Conservation (phyloP, 2,113 vertebrate species). For the Cygnus buccinator region DNA sequence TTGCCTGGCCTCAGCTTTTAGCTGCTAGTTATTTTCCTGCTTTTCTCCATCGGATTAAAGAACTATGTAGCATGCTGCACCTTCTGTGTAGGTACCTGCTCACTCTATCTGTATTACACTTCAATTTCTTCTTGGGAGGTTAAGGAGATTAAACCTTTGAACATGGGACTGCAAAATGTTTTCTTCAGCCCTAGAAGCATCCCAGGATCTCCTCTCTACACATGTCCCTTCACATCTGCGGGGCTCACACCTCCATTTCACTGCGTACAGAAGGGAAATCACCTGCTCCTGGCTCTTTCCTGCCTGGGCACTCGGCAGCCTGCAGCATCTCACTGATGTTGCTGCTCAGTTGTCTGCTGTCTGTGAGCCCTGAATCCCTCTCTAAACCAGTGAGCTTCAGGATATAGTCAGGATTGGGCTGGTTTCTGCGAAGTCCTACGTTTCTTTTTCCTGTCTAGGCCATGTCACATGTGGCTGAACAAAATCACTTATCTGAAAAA, state of each 20-base stretch:
- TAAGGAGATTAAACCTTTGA: not conserved
- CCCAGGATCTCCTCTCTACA: not conserved
- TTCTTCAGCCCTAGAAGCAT: not conserved
- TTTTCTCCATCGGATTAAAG: not conserved
- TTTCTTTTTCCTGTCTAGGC: not conserved
- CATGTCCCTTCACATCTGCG: fast-evolving
- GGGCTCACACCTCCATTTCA: not conserved
- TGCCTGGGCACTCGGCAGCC: not conserved
- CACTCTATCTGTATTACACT: not conserved
- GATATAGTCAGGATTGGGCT: not conserved
- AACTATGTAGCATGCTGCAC: fast-evolving
- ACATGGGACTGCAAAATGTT: not conserved
- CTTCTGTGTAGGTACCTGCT: not conserved
- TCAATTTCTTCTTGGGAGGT: not conserved
- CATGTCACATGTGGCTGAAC: not conserved
- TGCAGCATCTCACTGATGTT: not conserved
- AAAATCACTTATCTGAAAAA: not conserved
- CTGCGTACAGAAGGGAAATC: not conserved
- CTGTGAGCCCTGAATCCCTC: not conserved
- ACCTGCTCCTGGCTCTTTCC: not conserved
- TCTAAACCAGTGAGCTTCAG: not conserved
- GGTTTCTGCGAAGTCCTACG: not conserved
- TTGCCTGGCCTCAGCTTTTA: not conserved
- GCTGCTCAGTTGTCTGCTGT: not conserved
- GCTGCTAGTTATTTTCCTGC: not conserved